Evolutionary conservation across 2,888 invertebrate species (phyloP), one percentile per base, ranked within the genome.

Genomic region (Trichopria drosophilae): DNA sequence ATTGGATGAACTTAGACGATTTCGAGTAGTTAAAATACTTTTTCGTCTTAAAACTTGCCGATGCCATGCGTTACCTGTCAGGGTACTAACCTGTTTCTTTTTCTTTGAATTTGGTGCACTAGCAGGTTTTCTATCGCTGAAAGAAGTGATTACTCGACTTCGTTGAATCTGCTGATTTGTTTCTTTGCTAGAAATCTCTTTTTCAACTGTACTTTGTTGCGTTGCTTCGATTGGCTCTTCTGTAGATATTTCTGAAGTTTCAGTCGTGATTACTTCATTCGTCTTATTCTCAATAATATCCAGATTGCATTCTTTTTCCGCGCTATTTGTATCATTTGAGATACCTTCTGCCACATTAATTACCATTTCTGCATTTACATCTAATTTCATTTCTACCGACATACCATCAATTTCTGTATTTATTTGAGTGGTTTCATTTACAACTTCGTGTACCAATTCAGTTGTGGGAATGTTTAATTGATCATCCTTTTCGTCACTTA

Each of bases 1-100:
- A 4, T 16, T 7, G 35, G 7, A 3, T 41, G 54, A 44, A 42
- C 68, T 68, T n/a, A 57, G 43, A 42, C 65, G 57, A 19, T 58
- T 61, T 41, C 64, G 61, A 41, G 58, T 60, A 3, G 61, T 58
- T 4, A 61, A 35, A 6, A 65, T 53, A 15, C 59, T 57, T 18
- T 58, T 41, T 10, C 52, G 47, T 18, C 54, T 39, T 26, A 52
- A 52, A 26, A 47, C 7, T 51, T 55, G 51, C 19, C 32, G 44
- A 12, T 39, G 48, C 40, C 53, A 51, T 22, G 56, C 54, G 35
- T 35, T 53, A 13, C 50, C 57, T 34, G 56, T 46, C 20, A 53
- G 40, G 3, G 48, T 15, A 12, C 53, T 23, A 6, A 44, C 19
- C 19, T 48, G 50, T 18, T 48, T 53, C n/a, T 58, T 58, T 7